Base-by-base conservation (phyloP, 2,888 invertebrate genomes). In the Archips xylosteana region DNA sequence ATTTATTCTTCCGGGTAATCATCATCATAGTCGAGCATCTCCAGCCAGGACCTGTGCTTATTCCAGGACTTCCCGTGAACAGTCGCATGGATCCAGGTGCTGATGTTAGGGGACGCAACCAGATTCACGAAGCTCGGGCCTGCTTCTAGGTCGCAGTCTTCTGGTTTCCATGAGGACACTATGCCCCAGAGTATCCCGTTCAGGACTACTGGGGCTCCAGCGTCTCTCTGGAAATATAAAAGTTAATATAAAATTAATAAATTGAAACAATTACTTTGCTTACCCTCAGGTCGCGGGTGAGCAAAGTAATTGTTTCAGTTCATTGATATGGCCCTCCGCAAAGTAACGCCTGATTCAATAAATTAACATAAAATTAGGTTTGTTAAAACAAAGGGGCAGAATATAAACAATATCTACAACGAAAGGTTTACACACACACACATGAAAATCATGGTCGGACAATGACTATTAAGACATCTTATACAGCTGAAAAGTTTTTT, bases 161-260 rank as follows among this genome's bases (percentile, higher is more conserved):
- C 81, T 0, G 87, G 83, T 23, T 77, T 85, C 88, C 88, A 92
- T 0, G 91, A 89, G 0, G 91, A 92, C 1, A 89, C 73, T 1
- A 92, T 80, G 0, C 88, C 92, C 90, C 89, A 89, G 0, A 92
- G 80, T 0, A 89, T 73, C 0, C 87, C 87, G 71, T 92, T 89
- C 0, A 90, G 76, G 0, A 91, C 89, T 0, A 91, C 90, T 0
- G 92, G 92, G 0, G 91, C 91, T 0, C 92, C 92, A 0, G 80
- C 73, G 12, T 92, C 89, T 76, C 89, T 85, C 92, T 92, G 81
- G 8, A 81, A 51, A 60, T 13, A 23, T 8, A 54, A 15, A 9
- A 54, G 39, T 39, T 39, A 39, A 5, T 6, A 23, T 23, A 23
- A 23, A 23, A 23, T 23, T 23, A 23, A 23, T 23, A 23, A 23